Evolutionary conservation across 2,888 invertebrate species (phyloP), one percentile per base, ranked within the genome.

Genomic region (Caenorhabditis sulstoni): DNA sequence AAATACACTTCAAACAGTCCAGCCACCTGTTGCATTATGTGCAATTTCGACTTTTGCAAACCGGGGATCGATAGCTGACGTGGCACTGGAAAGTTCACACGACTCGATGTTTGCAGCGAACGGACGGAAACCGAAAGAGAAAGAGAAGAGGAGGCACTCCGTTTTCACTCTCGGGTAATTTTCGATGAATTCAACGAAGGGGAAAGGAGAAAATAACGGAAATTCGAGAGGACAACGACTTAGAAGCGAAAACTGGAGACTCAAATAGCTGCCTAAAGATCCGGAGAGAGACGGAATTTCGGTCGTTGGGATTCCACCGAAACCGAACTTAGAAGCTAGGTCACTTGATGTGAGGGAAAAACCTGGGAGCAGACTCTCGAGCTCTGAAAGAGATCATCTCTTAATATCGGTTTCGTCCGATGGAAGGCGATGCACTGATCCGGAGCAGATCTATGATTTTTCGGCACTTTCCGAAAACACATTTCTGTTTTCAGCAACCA

Each of bases 1-100:
- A 71, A 71, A 70, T 62, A 62, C 49, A 64, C 71, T 71, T 71
- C 71, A 71, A 71, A 71, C 45, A 70, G 45, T 50, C 67, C 50
- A 52, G 53, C 16, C 53, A 5, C 52, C 37, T 37, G 53, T 16
- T 35, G 37, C 14, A 29, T 5, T 29, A 29, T 52, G 52, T 53
- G 29, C 29, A 29, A 53, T 35, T 53, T 53, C 16, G 53, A 7
- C 47, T 53, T n/a, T 35, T 29, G 58, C 20, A 20, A 44, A 29
- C 12, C 3, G 18, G 23, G 44, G 44, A 44, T 57, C 57, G 22
- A 14, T 16, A 18, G 18, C n/a, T 55, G 49, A 35, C 44, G 41
- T 9, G 41, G 55, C 11, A 14, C 11, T 11, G 41, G 12, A 41
- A 41, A 14, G 41, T 41, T 41, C 41, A 4, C 41, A 41, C 41